Base-by-base conservation (phyloP, 2,888 invertebrate species). In the Elmis aenea region DNA sequence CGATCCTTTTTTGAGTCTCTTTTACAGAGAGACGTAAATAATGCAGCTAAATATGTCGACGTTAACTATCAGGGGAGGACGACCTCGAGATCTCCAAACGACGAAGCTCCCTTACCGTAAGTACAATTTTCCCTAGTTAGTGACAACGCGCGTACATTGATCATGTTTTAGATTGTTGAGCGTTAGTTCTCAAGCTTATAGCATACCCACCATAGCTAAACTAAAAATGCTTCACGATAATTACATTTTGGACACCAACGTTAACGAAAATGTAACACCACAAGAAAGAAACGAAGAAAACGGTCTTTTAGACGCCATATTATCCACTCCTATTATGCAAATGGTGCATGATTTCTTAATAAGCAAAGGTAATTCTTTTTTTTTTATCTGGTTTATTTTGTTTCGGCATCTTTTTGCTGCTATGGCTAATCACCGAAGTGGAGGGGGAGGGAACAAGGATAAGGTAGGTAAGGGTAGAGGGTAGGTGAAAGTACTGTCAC, bases 151-250 rank as follows among this genome's bases (percentile, higher is more conserved):
- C 6, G 14, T 5, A 1, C n/a, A n/a, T 35, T 27, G 13, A 14
- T 15, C 34, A 13, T 15, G 25, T 62, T 64, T 20, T 64, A 89
- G 89, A 40, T 73, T 90, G 38, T 63, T 90, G 22, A 72, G 71
- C 9, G 73, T 87, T 12, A 73, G 79, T 42, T 57, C 75, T 5
- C 76, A 74, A 46, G 80, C 73, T 11, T 77, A 77, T 63, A 73
- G 78, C 59, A 80, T 82, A 46, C 72, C 80, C 3, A 88, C 91
- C 2, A 79, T 92, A 41, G 75, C 81, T 46, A 83, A 81, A 55
- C 74, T 93, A 50, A 61, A 79, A 25, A 69, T 74, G 3, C 74
- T 95, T 24, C 79, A 85, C 61, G 86, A 95, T 62, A 94, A 95
- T 66, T 95, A 93, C 61, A 81, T 89, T 57, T 69, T 83, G 38